A percentile compares a stretch with the other conserved stretches of the same genome.
Evolutionary conservation across 2,888 invertebrate species (phyloP).

Genomic region (Anodontia alba): DNA sequence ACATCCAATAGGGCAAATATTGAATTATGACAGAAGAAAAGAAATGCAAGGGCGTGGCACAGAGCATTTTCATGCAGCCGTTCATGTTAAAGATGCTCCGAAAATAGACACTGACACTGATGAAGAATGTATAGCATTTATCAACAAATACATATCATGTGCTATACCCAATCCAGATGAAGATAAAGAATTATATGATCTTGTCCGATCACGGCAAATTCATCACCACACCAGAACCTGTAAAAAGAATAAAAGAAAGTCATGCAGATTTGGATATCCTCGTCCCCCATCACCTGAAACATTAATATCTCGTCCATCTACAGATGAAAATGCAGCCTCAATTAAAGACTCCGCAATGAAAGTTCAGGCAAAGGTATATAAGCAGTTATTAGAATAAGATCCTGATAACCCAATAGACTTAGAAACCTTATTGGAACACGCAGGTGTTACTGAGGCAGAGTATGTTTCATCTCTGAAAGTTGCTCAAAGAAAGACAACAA

Average conservation of each 20-base stretch:
- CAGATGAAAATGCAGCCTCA: constrained; percentile 27
- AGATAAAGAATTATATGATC: constrained; percentile 31
- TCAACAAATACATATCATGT: constrained; percentile 35
- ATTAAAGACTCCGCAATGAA: constrained; percentile 22
- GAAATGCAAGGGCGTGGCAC: constrained; percentile 58
- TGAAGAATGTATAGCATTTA: constrained; percentile 31
- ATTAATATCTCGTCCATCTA: constrained; percentile 28
- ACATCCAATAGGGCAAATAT: constrained; percentile 38
- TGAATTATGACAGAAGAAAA: constrained; percentile 53
- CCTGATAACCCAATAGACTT: not conserved
- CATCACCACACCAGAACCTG: constrained; percentile 46
- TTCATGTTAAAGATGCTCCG: constrained; percentile 53
- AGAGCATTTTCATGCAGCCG: constrained; percentile 53
- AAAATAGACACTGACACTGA: constrained; percentile 44
- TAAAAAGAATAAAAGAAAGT: constrained; percentile 36
- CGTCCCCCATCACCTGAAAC: constrained; percentile 32
- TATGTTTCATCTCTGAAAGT: constrained; percentile 22
- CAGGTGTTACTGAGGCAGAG: constrained; percentile 27
- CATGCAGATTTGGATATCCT: constrained; percentile 39
- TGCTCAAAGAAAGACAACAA: constrained; percentile 15
- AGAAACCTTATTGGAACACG: constrained; percentile 26
- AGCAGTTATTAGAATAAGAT: constrained; percentile 6
- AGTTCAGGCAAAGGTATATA: constrained; percentile 26
- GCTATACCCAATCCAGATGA: constrained; percentile 28
- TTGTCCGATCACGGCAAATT: constrained; percentile 27